phyloP scores from a whole-genome alignment of 2,888 invertebrate genomes.

The Leptothorax acervorum region DNA sequence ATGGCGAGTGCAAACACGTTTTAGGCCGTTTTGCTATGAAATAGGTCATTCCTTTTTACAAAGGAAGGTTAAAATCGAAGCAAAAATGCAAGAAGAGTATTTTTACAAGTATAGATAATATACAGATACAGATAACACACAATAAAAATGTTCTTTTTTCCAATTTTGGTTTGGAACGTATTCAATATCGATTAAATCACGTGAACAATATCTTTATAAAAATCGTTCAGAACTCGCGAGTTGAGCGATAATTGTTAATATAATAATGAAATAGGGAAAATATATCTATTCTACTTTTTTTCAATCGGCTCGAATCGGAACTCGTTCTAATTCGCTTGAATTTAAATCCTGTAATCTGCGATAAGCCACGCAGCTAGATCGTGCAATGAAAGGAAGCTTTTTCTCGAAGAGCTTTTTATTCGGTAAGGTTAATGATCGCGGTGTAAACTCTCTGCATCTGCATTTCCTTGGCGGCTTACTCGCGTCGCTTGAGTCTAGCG shows the following conservation, averaged over 20 bases:
- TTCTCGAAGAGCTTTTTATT: slow-evolving; percentile 4
- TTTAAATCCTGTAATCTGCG: neutral
- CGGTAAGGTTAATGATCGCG: slow-evolving; percentile 18
- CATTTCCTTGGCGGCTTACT: slow-evolving; percentile 31
- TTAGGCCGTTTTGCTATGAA: neutral
- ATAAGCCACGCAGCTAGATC: neutral
- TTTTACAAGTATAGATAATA: neutral
- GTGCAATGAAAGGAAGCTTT: neutral
- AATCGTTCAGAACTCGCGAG: neutral
- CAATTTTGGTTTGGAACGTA: neutral
- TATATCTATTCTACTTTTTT: neutral
- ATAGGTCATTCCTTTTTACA: neutral
- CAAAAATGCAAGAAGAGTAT: neutral
- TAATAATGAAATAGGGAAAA: neutral
- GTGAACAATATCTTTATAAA: neutral
- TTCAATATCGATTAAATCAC: slow-evolving; percentile 10
- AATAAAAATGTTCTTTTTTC: neutral
- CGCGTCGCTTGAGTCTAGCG: neutral
- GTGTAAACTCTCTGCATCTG: slow-evolving; percentile 5
- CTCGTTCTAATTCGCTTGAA: neutral
- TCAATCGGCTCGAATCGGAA: neutral
- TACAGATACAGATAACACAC: neutral
- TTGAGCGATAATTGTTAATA: neutral
- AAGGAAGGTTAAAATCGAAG: neutral
- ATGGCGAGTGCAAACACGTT: neutral